A percentile compares a stretch with the other conserved stretches of the same genome.
Evolutionary conservation across 2,888 invertebrate genomes (phyloP).

Genomic region (Oithona nana): DNA sequence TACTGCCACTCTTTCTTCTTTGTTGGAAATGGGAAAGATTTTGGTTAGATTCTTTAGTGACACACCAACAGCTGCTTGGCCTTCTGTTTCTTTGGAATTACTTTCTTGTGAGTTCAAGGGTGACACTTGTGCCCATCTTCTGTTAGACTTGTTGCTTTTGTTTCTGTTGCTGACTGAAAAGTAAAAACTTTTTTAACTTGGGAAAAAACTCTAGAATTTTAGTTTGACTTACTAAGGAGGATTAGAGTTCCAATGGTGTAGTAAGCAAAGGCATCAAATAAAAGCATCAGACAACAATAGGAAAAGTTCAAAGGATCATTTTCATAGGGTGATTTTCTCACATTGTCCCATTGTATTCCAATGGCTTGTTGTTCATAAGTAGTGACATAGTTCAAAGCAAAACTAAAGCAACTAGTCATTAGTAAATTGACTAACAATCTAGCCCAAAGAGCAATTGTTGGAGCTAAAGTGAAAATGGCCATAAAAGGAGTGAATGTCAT

Average conservation of each 20-base stretch:
- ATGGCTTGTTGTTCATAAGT: slow-evolving; percentile 7
- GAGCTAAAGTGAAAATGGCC: not conserved
- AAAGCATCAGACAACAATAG: not conserved
- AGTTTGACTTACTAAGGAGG: not conserved
- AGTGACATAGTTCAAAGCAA: not conserved
- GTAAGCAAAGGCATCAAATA: not conserved
- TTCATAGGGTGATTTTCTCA: not conserved
- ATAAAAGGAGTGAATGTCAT: not conserved
- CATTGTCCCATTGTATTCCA: slow-evolving; percentile 4
- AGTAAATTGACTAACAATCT: not conserved
- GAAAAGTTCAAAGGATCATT: not conserved
- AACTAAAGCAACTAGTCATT: slow-evolving; percentile 2
- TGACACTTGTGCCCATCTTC: no score
- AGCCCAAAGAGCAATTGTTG: not conserved
- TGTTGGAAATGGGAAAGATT: not conserved
- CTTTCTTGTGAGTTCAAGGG: no score
- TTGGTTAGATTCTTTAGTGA: not conserved
- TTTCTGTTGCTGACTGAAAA: no score
- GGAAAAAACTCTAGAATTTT: no score
- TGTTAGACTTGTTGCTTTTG: no score
- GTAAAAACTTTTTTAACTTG: no score
- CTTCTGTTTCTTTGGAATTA: no score
- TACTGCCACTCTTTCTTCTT: slow-evolving; percentile 14
- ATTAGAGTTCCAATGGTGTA: not conserved
- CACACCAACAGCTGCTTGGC: not conserved